A percentile compares a stretch with the other conserved stretches of the same genome.
These are phyloP conservation scores for Bacillus rossius DNA, from an alignment of 1,140 invertebrate genomes.

Conservation along the genomic window DNA sequence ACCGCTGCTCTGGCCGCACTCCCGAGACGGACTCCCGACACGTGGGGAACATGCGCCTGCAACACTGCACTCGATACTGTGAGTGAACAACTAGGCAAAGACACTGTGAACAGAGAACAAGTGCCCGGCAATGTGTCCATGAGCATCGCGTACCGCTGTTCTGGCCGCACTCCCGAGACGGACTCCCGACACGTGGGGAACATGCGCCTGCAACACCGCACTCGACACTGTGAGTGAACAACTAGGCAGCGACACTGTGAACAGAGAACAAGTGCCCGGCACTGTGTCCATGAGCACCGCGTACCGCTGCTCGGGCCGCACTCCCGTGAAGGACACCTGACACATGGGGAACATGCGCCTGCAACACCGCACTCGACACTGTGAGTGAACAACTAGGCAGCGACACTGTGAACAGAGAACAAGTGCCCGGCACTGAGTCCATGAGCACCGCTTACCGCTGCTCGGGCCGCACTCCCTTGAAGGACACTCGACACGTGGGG, in stretches of 20 bases:
- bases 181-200: slow-evolving; percentile 91
- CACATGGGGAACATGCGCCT: slow-evolving; percentile 99
- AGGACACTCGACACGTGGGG: slow-evolving; percentile 90
- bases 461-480: slow-evolving; percentile 67
- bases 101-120: too few species aligned
- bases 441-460: slow-evolving; percentile 86
- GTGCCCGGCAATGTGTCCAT: too few species aligned
- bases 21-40: slow-evolving; percentile 88
- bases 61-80: too few species aligned
- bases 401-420: too few species aligned
- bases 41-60: slow-evolving; percentile 97
- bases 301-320: slow-evolving; percentile 67
- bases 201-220: too few species aligned
- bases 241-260: too few species aligned
- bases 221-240: too few species aligned
- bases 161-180: slow-evolving; percentile 71
- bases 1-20: slow-evolving; percentile 60
- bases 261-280: too few species aligned
- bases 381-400: too few species aligned
- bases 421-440: slow-evolving; percentile 81
- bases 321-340: slow-evolving; percentile 83
- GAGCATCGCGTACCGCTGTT: slow-evolving; percentile 77
- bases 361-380: slow-evolving; percentile 37
- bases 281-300: slow-evolving; percentile 83
- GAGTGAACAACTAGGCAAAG: too few species aligned